Evolutionary conservation across 2,113 vertebrate species (phyloP).

Genomic region (Corydoras maculifer): DNA sequence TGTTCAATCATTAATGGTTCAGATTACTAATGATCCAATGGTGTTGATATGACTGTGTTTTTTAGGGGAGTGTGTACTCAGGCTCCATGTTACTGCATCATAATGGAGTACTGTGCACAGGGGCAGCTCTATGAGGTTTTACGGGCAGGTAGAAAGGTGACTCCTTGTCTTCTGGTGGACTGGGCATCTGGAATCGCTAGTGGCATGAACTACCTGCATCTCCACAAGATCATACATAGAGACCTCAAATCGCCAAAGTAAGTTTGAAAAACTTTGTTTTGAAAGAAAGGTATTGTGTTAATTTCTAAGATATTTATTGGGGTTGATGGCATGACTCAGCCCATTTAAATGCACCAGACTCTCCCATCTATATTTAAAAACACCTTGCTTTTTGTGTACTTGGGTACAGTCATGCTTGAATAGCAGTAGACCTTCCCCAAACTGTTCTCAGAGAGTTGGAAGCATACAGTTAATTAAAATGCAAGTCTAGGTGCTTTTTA

Average conservation of each 20-base stretch:
- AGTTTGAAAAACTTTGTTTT: conserved; percentile 43
- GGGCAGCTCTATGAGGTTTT: conserved; percentile 95
- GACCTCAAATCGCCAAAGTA: conserved; percentile 99
- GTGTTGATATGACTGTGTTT: not conserved
- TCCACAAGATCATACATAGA: conserved; percentile 98
- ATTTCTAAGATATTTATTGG: too few relatives aligned
- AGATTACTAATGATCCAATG: too few relatives aligned
- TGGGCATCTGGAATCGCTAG: conserved; percentile 96
- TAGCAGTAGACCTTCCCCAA: too few relatives aligned
- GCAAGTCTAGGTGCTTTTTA: too few relatives aligned
- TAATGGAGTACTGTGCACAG: conserved; percentile 98
- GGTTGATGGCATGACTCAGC: too few relatives aligned
- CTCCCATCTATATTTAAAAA: too few relatives aligned
- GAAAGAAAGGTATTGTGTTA: not conserved
- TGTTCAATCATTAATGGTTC: too few relatives aligned
- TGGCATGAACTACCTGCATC: conserved; percentile 97
- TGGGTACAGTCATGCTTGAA: too few relatives aligned
- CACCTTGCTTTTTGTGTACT: too few relatives aligned
- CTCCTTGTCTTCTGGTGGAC: conserved; percentile 86
- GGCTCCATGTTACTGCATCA: conserved; percentile 95
- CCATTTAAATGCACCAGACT: too few relatives aligned
- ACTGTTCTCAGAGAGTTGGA: too few relatives aligned
- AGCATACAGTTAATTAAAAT: too few relatives aligned
- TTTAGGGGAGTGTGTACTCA: conserved; percentile 92
- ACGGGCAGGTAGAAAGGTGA: conserved; percentile 85